These are phyloP conservation scores for Heterochromis multidens DNA, from an alignment of 2,113 vertebrate species.

Conservation along the genomic window DNA sequence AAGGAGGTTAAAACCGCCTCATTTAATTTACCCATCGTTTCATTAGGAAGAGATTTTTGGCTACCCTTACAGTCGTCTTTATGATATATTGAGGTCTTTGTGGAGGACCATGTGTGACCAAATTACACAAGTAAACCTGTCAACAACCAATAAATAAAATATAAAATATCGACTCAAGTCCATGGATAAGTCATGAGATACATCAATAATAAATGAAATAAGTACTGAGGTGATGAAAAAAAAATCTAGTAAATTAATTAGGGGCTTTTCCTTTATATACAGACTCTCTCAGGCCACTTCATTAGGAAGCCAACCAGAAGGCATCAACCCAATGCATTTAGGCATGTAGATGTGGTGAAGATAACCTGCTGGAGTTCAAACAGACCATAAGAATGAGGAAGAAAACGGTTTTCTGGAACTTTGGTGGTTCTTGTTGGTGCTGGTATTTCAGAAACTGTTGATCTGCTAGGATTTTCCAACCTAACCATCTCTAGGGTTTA, in stretches of 20 bases:
- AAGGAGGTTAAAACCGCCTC: constrained; percentile 6
- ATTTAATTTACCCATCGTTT: constrained; percentile 38
- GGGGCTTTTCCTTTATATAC: not conserved
- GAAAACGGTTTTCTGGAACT: no score
- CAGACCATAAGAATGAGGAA: no score
- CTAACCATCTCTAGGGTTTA: not conserved
- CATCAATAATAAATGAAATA: not conserved
- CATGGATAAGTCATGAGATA: not conserved
- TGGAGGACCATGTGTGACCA: not conserved
- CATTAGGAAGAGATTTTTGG: not conserved
- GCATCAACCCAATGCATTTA: not conserved
- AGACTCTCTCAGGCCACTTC: not conserved
- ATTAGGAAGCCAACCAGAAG: not conserved
- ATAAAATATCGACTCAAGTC: not conserved
- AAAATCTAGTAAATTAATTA: not conserved
- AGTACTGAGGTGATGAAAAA: not conserved
- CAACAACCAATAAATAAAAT: not conserved
- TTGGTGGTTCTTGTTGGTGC: not conserved
- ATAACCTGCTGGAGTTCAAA: not conserved
- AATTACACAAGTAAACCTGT: not conserved
- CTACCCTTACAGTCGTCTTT: not conserved
- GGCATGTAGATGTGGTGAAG: not conserved
- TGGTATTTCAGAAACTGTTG: not conserved
- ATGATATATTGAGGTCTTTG: not conserved
- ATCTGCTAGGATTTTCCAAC: not conserved